Percentiles rank a stretch among this genome's conserved stretches.
Conservation (phyloP, 2,888 invertebrate species). For the Crepidodera aurea region DNA sequence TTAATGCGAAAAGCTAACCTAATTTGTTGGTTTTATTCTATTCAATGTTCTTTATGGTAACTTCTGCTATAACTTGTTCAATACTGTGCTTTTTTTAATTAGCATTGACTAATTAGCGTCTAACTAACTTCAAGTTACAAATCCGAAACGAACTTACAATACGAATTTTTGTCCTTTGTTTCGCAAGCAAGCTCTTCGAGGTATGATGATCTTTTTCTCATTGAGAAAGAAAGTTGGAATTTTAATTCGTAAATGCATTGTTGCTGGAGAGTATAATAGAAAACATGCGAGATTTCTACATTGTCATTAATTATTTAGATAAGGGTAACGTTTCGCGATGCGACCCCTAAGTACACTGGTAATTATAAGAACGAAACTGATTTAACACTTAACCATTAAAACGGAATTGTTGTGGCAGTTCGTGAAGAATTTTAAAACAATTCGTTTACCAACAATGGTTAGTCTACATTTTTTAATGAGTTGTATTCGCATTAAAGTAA, state of each 20-base stretch:
- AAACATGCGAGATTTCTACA: conserved; percentile 33
- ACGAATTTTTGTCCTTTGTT: conserved; percentile 45
- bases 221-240: conserved; percentile 40
- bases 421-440: conserved; percentile 22
- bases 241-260: conserved; percentile 40
- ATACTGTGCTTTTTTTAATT: conserved; percentile 51
- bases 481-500: no score
- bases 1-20: conserved; percentile 29
- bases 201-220: conserved; percentile 46
- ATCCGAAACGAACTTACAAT: conserved; percentile 49
- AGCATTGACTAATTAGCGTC: conserved; percentile 55
- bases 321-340: conserved; percentile 25
- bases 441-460: conserved; percentile 13
- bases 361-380: conserved; percentile 28
- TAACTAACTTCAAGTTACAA: conserved; percentile 50
- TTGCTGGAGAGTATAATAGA: conserved; percentile 32
- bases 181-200: conserved; percentile 42
- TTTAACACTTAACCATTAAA: conserved; percentile 23
- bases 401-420: background rate
- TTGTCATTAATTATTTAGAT: conserved; percentile 37
- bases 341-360: conserved; percentile 29
- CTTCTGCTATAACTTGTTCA: conserved; percentile 42
- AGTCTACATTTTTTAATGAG: no score
- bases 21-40: conserved; percentile 38
- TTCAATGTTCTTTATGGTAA: conserved; percentile 40